Conservation (phyloP, 2,888 invertebrate genomes). For the Gari tellinella region DNA sequence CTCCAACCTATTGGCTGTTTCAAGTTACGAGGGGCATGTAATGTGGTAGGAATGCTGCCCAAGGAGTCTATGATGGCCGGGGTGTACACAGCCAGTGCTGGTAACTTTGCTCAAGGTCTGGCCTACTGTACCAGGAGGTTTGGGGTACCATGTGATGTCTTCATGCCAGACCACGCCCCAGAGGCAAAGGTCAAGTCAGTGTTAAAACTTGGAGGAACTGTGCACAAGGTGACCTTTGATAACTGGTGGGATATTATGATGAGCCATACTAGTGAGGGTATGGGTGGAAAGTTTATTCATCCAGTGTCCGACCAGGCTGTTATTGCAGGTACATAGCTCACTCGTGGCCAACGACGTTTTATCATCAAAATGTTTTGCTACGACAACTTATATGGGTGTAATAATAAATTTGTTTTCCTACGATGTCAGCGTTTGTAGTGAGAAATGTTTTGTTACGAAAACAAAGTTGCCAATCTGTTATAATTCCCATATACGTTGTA, state of each 20-base stretch:
- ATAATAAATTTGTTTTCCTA: no score
- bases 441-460: no score
- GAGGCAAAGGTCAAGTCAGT: conserved; percentile 71
- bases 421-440: no score
- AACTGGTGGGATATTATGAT: conserved; percentile 78
- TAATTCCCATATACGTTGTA: no score
- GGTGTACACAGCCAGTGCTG: conserved; percentile 81
- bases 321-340: conserved; percentile 77
- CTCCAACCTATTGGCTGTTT: conserved; percentile 81
- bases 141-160: conserved; percentile 70
- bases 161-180: conserved; percentile 78
- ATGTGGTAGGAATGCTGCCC: conserved; percentile 72
- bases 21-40: conserved; percentile 79
- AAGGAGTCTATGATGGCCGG: conserved; percentile 62
- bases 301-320: conserved; percentile 76
- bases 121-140: conserved; percentile 71
- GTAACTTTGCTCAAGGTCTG: conserved; percentile 82
- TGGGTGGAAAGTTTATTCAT: conserved; percentile 77
- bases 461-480: no score
- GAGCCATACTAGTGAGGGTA: conserved; percentile 65
- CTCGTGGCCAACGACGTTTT: no score
- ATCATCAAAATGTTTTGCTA: no score
- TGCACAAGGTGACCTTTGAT: conserved; percentile 74
- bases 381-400: no score
- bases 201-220: conserved; percentile 62